Evolutionary conservation across 2,888 invertebrate species (phyloP), one percentile per base, ranked within the genome.

Genomic region (Salticus scenicus): DNA sequence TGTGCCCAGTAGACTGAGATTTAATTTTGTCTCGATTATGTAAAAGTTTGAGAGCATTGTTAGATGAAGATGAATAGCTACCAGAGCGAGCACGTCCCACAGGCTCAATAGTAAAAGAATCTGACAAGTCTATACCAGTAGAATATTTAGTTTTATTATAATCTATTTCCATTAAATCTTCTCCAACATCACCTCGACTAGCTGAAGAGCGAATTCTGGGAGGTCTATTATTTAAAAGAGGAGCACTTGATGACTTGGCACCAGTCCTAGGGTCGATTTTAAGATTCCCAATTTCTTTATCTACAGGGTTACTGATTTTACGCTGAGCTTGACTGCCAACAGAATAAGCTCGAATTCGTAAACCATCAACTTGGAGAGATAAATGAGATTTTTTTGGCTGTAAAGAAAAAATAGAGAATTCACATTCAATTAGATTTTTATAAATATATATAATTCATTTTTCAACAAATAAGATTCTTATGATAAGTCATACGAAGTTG

Each of bases 301-400:
- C 87, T 8, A 83, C 27, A 1, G 75, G 63, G 20, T 57, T 79
- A 24, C 8, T 66, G 20, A 67, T 57, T 75, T 57, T 71, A 42
- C 73, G 79, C 30, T 84, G 84, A 88, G 63, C 93, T 87, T 94
- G 93, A 88, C 94, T 94, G 30, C 96, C 96, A 73, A 95, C 95
- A 77, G 95, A 95, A 91, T 94, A 95, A 7, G 96, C 95, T 89
- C 96, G 93, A 67, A 94, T 94, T 75, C 95, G 92, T 4, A 76
- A 84, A 30, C 82, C 81, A 63, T 87, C 87, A 2, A 81, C 31
- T 41, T 87, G 87, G 14, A 81, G 41, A 27, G 83, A 69, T 64
- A 87, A 24, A 47, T 84, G 87, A 0, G 83, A 57, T 67, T 87
- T 84, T 69, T 81, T 87, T 42, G 81, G 79, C 84, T 87, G 57